A percentile compares a stretch with the other conserved stretches of the same genome.
phyloP scores from a whole-genome alignment of 2,797 vertebrate species.

The Chelmon rostratus region DNA sequence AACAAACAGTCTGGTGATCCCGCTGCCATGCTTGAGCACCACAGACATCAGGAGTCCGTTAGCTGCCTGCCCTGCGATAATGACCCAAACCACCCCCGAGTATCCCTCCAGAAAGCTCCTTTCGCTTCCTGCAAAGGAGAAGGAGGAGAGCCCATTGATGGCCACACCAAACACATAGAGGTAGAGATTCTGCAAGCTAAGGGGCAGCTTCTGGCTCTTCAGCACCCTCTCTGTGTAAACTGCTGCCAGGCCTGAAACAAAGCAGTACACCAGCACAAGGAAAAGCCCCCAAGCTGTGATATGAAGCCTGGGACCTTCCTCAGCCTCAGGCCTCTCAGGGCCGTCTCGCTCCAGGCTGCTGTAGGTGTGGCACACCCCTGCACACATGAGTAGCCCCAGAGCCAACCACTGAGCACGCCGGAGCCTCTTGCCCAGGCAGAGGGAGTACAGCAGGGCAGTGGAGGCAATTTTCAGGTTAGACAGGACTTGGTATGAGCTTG shows the following conservation, averaged over 20 bases:
- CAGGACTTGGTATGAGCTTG: slow-evolving; percentile 95
- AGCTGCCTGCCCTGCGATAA: slow-evolving; percentile 90
- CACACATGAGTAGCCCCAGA: slow-evolving; percentile 88
- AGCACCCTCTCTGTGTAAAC: slow-evolving; percentile 93
- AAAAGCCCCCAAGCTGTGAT: slow-evolving; percentile 89
- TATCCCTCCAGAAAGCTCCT: slow-evolving; percentile 90
- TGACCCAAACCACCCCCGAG: slow-evolving; percentile 86
- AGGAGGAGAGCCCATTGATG: slow-evolving; percentile 86
- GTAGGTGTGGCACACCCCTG: slow-evolving; percentile 89
- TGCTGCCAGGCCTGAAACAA: slow-evolving; percentile 91
- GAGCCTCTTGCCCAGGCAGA: slow-evolving; percentile 88
- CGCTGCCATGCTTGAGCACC: slow-evolving; percentile 95
- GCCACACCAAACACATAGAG: slow-evolving; percentile 93
- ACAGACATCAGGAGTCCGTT: slow-evolving; percentile 96
- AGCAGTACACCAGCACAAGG: slow-evolving; percentile 89
- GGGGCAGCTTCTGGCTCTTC: slow-evolving; percentile 91
- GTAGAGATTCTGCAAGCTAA: slow-evolving; percentile 94
- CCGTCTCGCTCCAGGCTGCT: slow-evolving; percentile 83
- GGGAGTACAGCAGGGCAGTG: slow-evolving; percentile 91
- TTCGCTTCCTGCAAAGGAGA: slow-evolving; percentile 70
- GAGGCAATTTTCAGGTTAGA: slow-evolving; percentile 95
- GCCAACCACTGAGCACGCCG: slow-evolving; percentile 86
- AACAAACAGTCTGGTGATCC: slow-evolving; percentile 94
- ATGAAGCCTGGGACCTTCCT: slow-evolving; percentile 75
- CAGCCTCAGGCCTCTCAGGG: background rate